Evolutionary conservation across 2,888 invertebrate species (phyloP), one percentile per base, ranked within the genome.

Genomic region (Campoletis raptor): DNA sequence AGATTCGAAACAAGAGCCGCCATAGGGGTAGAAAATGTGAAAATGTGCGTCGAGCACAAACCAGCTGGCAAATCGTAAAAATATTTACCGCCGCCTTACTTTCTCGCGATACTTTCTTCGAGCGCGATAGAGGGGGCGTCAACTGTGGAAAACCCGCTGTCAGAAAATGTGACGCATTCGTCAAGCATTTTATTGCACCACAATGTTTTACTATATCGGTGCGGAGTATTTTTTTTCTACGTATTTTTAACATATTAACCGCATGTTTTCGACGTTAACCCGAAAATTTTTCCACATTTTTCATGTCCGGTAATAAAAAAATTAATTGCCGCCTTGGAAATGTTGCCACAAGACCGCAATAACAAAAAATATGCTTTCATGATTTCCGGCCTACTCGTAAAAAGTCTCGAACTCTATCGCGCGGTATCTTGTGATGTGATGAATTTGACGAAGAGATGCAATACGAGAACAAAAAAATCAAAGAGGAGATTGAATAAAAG

Each of bases 31-130:
- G 66, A 78, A 66, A 66, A 64, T 24, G 52, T 24, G 7, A 66
- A n/a, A 18, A 36, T 6, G 37, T 6, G 37, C 15, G 30, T 9
- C 4, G 76, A 72, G 40, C 83, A 85, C 88, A 91, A 92, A 92
- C 90, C 92, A 91, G 90, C 91, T 90, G 91, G 90, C 91, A 92
- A 91, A 92, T 91, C 92, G 91, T 92, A 92, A 92, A 91, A 90
- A n/a, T n/a, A n/a, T n/a, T n/a, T n/a, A n/a, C n/a, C n/a, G n/a
- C n/a, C n/a, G n/a, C 66, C 76, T 85, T 69, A 40, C 81, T 81
- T 81, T 85, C 78, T 52, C 57, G 69, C 42, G 66, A 10, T 70
- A 61, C 72, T 57, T 85, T 79, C 54, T 67, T 70, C 52, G 18
- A 42, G 81, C 40, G 70, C 40, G 70, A 78, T 42, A n/a, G 36